A percentile compares a stretch with the other conserved stretches of the same genome.
These are phyloP conservation scores for Siderastrea radians DNA, from an alignment of 92 coral and sea anemone species.

Conservation along the genomic window DNA sequence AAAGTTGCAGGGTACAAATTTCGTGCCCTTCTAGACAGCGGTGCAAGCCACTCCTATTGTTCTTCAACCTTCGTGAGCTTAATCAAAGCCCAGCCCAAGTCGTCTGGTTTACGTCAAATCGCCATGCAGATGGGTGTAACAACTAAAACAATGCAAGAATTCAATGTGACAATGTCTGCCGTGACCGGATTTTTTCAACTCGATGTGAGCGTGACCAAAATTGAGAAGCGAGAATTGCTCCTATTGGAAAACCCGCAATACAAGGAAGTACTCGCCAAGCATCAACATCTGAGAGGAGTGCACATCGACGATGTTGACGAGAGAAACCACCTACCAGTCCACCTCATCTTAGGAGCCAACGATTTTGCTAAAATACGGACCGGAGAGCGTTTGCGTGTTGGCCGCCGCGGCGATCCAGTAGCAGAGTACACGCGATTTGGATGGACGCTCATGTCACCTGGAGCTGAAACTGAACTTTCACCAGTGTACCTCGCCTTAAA, in stretches of 20 bases:
- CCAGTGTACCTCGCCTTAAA: too few species aligned
- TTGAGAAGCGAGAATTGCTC: slow-evolving; percentile 69
- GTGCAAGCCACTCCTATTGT: slow-evolving; percentile 59
- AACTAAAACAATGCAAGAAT: slow-evolving; percentile 74
- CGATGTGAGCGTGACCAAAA: slow-evolving; percentile 63
- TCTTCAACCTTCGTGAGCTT: slow-evolving; percentile 73
- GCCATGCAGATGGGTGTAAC: slow-evolving; percentile 76
- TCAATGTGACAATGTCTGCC: slow-evolving; percentile 61
- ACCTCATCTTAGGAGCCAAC: slow-evolving; percentile 72
- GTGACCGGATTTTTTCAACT: slow-evolving; percentile 61
- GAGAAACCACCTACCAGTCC: slow-evolving; percentile 62
- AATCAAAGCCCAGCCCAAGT: slow-evolving; percentile 64
- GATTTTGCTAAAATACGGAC: slow-evolving; percentile 73
- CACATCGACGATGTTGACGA: slow-evolving; percentile 67
- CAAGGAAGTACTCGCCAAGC: slow-evolving; percentile 53
- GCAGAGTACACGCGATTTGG: slow-evolving; percentile 80
- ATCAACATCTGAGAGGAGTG: slow-evolving; percentile 72
- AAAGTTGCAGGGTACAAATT: slow-evolving; percentile 41
- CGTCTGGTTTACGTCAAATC: slow-evolving; percentile 63
- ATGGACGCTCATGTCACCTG: slow-evolving; percentile 80
- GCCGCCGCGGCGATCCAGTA: slow-evolving; percentile 76
- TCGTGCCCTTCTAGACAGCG: slow-evolving; percentile 68
- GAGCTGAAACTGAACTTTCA: slow-evolving; percentile 31
- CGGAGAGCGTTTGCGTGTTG: slow-evolving; percentile 68
- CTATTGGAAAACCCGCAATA: slow-evolving; percentile 73